Conservation (phyloP, 2,113 vertebrate species). For the Microcebus lehilahytsara region DNA sequence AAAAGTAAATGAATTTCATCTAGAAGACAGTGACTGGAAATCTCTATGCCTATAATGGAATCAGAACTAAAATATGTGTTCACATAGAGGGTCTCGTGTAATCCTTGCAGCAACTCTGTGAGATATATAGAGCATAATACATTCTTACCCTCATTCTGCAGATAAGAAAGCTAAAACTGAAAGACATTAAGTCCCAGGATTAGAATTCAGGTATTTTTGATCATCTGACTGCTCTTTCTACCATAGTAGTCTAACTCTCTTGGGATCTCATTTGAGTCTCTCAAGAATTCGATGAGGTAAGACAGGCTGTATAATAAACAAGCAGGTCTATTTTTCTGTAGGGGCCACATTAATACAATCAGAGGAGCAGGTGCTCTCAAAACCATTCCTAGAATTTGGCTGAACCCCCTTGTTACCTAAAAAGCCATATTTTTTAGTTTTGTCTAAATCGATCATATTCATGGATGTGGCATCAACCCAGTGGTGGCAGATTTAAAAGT, state of each 20-base stretch:
- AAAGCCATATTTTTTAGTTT: neutral
- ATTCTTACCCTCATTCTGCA: neutral
- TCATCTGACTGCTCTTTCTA: neutral
- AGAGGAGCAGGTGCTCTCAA: neutral
- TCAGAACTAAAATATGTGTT: neutral
- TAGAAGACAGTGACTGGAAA: neutral
- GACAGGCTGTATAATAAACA: conserved; percentile 15
- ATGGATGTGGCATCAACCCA: neutral
- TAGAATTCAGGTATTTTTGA: neutral
- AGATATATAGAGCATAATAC: rapidly evolving
- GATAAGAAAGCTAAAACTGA: neutral
- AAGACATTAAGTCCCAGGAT: neutral
- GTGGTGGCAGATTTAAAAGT: neutral
- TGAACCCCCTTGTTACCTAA: neutral
- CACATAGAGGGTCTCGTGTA: rapidly evolving
- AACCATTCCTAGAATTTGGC: neutral
- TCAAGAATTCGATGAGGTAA: neutral
- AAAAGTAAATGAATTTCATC: neutral
- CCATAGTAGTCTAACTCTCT: neutral
- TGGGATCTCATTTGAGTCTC: conserved; percentile 33
- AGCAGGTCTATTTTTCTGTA: neutral
- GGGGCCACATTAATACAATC: neutral
- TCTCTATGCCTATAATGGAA: neutral
- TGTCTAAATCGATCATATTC: neutral
- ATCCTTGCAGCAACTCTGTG: neutral